Evolutionary conservation across 1,140 invertebrate genomes (phyloP).

Genomic region (Vanessa atalanta): DNA sequence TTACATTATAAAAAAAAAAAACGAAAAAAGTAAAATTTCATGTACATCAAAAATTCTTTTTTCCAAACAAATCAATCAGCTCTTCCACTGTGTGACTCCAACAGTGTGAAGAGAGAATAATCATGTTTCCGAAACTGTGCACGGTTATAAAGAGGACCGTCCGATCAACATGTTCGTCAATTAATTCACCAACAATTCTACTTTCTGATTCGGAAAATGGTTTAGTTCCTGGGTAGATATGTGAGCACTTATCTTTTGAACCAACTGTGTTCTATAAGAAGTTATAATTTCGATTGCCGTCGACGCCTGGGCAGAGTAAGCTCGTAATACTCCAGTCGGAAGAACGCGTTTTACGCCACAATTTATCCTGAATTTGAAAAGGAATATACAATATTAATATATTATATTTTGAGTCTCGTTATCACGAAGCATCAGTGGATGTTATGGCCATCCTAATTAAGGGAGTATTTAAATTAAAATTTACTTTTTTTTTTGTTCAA

Average conservation of each 20-base stretch:
- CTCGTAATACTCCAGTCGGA: conserved; percentile 34
- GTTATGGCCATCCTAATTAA: no score
- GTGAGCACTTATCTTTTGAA: conserved; percentile 83
- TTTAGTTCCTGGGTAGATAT: conserved; percentile 84
- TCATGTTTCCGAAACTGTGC: conserved; percentile 3
- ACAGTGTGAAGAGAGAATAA: conserved; percentile 54
- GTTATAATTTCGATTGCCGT: conserved; percentile 84
- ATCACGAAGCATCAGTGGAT: no score
- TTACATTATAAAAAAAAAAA: no score
- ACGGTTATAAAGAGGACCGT: conserved; percentile 49
- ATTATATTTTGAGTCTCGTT: no score
- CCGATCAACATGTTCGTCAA: conserved; percentile 53
- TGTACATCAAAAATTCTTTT: no score
- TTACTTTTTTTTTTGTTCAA: no score
- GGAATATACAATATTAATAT: no score
- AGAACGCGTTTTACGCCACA: conserved; percentile 48
- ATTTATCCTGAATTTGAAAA: conserved; percentile 27
- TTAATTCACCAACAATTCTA: conserved; percentile 66
- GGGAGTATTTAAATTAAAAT: no score
- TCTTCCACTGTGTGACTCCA: conserved; percentile 45
- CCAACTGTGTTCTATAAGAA: conserved; percentile 83
- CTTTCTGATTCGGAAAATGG: conserved; percentile 88
- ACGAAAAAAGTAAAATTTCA: no score
- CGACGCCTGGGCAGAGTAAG: conserved; percentile 79
- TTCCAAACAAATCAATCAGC: conserved; percentile 29